Percentiles rank a stretch among this genome's conserved stretches.
Evolutionary conservation across 2,113 vertebrate species (phyloP).

Genomic region (Cynoglossus semilaevis): DNA sequence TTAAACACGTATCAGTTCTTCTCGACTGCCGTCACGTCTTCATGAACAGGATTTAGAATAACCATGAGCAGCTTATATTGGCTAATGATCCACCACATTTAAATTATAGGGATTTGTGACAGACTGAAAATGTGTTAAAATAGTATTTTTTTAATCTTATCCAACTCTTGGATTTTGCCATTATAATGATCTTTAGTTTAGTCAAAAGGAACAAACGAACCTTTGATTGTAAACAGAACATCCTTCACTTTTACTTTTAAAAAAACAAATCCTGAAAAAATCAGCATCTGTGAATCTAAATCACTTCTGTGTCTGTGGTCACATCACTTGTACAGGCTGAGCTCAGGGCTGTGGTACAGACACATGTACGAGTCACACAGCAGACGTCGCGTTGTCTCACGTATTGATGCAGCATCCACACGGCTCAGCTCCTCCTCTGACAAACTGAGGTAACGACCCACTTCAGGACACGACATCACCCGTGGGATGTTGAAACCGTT

Average conservation of each 20-base stretch:
- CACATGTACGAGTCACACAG: slow-evolving; percentile 86
- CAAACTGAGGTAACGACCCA: slow-evolving; percentile 77
- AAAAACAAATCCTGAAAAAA: background rate
- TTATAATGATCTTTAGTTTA: too few species aligned
- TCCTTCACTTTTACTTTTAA: too few species aligned
- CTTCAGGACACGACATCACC: slow-evolving; percentile 79
- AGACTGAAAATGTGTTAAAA: too few species aligned
- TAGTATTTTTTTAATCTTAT: too few species aligned
- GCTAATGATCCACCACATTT: too few species aligned
- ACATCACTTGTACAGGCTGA: slow-evolving; percentile 81
- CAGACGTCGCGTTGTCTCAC: slow-evolving; percentile 69
- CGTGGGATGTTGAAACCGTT: slow-evolving; percentile 83
- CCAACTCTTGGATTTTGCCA: too few species aligned
- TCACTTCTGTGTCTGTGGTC: background rate
- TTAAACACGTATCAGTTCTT: too few species aligned
- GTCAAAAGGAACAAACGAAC: background rate
- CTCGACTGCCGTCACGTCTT: too few species aligned
- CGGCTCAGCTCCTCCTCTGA: slow-evolving; percentile 67
- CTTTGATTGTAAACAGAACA: too few species aligned
- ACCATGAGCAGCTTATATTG: too few species aligned
- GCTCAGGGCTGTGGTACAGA: slow-evolving; percentile 81
- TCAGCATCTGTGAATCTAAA: background rate
- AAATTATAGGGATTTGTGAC: too few species aligned
- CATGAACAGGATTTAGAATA: too few species aligned
- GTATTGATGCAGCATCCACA: slow-evolving; percentile 69